phyloP scores from a whole-genome alignment of 2,797 vertebrate genomes.

The Rachycentron canadum region DNA sequence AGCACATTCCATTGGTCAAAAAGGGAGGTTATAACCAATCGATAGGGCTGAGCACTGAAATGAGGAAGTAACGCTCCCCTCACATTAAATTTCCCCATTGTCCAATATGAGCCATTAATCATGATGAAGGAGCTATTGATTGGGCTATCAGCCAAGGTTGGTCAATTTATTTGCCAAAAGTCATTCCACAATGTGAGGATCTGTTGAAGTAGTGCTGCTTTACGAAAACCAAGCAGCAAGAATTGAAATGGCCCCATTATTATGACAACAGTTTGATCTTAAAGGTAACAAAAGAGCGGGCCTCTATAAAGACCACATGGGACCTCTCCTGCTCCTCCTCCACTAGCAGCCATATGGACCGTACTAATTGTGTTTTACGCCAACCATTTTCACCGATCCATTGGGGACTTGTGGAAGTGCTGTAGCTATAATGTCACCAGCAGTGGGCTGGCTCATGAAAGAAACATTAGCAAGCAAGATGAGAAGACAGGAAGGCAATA shows the following conservation, averaged over 20 bases:
- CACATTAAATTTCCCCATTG: slow-evolving; percentile 77
- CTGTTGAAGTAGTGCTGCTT: slow-evolving; percentile 49
- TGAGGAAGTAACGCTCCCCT: slow-evolving; percentile 76
- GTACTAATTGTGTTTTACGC: slow-evolving; percentile 85
- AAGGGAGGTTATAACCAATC: slow-evolving; percentile 61
- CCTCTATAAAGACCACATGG: slow-evolving; percentile 71
- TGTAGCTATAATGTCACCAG: slow-evolving; percentile 84
- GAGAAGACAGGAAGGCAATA: slow-evolving; percentile 84
- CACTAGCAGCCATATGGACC: slow-evolving; percentile 83
- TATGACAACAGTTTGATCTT: slow-evolving; percentile 83
- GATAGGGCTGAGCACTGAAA: slow-evolving; percentile 69
- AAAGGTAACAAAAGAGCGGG: slow-evolving; percentile 80
- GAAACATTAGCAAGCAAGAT: slow-evolving; percentile 84
- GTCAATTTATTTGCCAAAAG: slow-evolving; percentile 71
- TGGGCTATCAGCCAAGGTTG: slow-evolving; percentile 61
- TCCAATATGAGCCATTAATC: slow-evolving; percentile 81
- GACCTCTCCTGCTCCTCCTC: slow-evolving; percentile 74
- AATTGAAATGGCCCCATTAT: slow-evolving; percentile 75
- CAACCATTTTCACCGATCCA: slow-evolving; percentile 83
- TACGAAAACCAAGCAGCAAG: slow-evolving; percentile 37
- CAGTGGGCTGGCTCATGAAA: slow-evolving; percentile 85
- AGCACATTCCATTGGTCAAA: slow-evolving; percentile 67
- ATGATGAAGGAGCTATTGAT: slow-evolving; percentile 78
- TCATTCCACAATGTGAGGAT: slow-evolving; percentile 54
- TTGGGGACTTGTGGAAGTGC: slow-evolving; percentile 83